A percentile compares a stretch with the other conserved stretches of the same genome.
phyloP scores from a whole-genome alignment of 2,113 vertebrate genomes.

The Lates calcarifer region DNA sequence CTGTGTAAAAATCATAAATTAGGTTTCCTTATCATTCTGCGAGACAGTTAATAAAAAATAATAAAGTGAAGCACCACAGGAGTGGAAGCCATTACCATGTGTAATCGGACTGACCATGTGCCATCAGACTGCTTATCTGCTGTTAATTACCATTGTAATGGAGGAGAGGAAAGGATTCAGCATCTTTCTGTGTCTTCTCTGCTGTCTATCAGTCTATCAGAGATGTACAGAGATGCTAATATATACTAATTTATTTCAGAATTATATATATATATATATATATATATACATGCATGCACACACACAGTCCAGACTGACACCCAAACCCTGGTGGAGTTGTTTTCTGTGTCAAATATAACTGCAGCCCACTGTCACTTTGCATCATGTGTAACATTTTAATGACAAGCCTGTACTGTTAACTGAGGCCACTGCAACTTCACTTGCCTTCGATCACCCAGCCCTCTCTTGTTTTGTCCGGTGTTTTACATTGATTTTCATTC shows the following conservation, averaged over 20 bases:
- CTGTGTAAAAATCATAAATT: conserved; percentile 33
- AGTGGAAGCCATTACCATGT: conserved; percentile 51
- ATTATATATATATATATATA: too few relatives aligned
- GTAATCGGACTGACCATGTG: conserved; percentile 50
- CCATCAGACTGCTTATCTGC: conserved; percentile 64
- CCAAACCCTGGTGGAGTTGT: not conserved
- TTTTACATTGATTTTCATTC: too few relatives aligned
- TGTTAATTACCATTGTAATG: conserved; percentile 70
- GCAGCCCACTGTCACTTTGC: conserved; percentile 17
- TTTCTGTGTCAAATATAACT: conserved; percentile 31
- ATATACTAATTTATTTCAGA: conserved; percentile 33
- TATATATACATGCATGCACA: too few relatives aligned
- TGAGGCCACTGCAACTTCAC: not conserved
- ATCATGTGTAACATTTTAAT: conserved; percentile 12
- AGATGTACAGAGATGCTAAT: conserved; percentile 36
- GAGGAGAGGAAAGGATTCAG: conserved; percentile 33
- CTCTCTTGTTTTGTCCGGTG: not conserved
- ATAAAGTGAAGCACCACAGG: conserved; percentile 37
- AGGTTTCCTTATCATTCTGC: conserved; percentile 56
- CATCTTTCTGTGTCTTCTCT: conserved; percentile 10
- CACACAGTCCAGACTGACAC: not conserved
- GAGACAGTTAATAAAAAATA: conserved; percentile 48
- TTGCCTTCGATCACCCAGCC: not conserved
- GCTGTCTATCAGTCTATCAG: conserved; percentile 14
- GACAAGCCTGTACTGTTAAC: conserved; percentile 10